Evolutionary conservation across 2,888 invertebrate genomes (phyloP), one percentile per base, ranked within the genome.

Genomic region (Eulithis prunata): DNA sequence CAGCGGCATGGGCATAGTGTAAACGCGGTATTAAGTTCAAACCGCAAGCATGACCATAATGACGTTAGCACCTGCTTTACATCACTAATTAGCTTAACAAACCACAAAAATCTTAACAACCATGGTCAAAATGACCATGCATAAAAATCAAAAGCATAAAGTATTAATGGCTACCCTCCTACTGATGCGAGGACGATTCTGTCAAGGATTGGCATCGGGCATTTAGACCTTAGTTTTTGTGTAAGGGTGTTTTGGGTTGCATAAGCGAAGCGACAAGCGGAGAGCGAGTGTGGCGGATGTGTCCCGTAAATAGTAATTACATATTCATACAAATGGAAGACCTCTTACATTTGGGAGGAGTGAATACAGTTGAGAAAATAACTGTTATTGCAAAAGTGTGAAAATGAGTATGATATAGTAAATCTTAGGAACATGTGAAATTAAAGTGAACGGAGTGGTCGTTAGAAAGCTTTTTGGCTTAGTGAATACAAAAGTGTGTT

Each of bases 51-150:
- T 55, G 54, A 62, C 61, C 28, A 62, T 56, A 52, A 32, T 56
- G 58, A 62, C 11, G 28, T 69, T 62, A 52, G 64, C 69, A 71
- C 69, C 68, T 73, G 73, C 68, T 68, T 21, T 68, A 73, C 62
- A 70, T 60, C 70, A 68, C 76, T 77, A 80, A 80, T 80, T 79
- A 76, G 73, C 68, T 68, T 73, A 78, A 80, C 78, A 78, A 81
- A 78, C 75, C 72, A 73, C 74, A 75, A 78, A 74, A 74, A 71
- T 72, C 66, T 73, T 73, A 74, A 76, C 75, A 64, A 67, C 64
- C 66, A 57, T 43, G 61, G 41, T 57, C 55, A 41, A 69, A 78
- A 82, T 82, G 79, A 81, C 76, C 75, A 62, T 61, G 73, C 68
- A 69, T 71, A 66, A 71, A 70, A 71, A 53, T 67, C 54, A 63